These are phyloP conservation scores for Ametastegia equiseti DNA, from an alignment of 2,888 invertebrate species.

Conservation along the genomic window DNA sequence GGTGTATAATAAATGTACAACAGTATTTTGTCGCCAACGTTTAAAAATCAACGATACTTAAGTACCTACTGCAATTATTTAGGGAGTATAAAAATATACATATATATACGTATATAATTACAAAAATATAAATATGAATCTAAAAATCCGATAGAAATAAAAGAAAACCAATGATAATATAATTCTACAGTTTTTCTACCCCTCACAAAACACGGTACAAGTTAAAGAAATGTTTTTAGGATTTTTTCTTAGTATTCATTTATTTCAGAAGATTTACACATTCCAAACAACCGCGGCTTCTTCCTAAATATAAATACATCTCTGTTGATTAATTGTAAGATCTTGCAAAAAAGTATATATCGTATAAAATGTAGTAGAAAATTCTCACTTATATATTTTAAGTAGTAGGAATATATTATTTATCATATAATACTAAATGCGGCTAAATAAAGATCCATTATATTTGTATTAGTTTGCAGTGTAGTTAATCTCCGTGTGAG, in stretches of 20 bases:
- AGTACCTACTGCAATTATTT: constrained; percentile 26
- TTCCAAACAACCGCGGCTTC: background rate
- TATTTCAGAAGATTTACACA: background rate
- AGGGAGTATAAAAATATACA: background rate
- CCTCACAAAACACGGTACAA: background rate
- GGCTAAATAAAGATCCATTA: too few species aligned
- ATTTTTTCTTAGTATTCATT: background rate
- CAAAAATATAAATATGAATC: background rate
- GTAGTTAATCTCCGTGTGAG: too few species aligned
- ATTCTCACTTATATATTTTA: background rate
- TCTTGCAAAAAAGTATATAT: background rate
- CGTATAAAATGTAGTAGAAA: background rate
- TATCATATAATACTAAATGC: too few species aligned
- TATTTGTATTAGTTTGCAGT: too few species aligned
- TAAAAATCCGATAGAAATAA: too few species aligned
- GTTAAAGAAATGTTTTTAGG: background rate
- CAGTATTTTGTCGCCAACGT: constrained; percentile 4
- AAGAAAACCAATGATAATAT: background rate
- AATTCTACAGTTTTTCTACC: background rate
- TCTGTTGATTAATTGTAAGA: background rate
- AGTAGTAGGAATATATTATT: background rate
- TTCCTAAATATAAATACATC: background rate
- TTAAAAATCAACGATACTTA: constrained; percentile 20
- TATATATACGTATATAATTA: background rate
- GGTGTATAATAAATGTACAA: constrained; percentile 9